Percentiles rank a stretch among this genome's conserved stretches.
Evolutionary conservation across 2,113 vertebrate species (phyloP).

Genomic region (Sterrhoptilus dennistouni): DNA sequence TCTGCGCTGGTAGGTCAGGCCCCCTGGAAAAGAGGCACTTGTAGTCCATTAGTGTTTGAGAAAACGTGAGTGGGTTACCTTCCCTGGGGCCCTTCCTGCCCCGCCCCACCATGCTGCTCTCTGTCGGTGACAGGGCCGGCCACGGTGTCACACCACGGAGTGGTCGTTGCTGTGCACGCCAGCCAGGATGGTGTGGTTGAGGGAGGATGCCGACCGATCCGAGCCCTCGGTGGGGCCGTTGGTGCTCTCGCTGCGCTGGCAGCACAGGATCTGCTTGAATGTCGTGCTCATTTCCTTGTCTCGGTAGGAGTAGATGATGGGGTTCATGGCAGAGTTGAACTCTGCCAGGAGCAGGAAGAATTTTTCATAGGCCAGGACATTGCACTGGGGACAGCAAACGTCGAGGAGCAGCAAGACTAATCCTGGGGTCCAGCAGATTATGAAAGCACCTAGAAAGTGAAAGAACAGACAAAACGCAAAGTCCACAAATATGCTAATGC

Average conservation of each 20-base stretch:
- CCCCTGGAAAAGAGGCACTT: slow-evolving; percentile 52
- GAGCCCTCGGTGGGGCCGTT: slow-evolving; percentile 90
- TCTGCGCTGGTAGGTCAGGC: neutral
- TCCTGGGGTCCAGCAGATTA: slow-evolving; percentile 97
- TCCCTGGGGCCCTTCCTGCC: neutral
- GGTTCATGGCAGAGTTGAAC: slow-evolving; percentile 99
- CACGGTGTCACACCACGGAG: slow-evolving; percentile 85
- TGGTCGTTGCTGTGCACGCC: slow-evolving; percentile 90
- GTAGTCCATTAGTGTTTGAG: slow-evolving; percentile 78
- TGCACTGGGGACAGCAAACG: slow-evolving; percentile 90
- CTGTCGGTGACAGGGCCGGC: neutral
- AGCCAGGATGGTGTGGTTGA: slow-evolving; percentile 93
- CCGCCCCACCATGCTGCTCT: neutral
- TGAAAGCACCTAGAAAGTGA: slow-evolving; percentile 87
- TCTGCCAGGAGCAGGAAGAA: slow-evolving; percentile 96
- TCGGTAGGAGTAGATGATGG: slow-evolving; percentile 98
- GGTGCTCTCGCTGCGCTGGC: slow-evolving; percentile 87
- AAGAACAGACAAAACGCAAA: neutral
- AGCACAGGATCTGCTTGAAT: slow-evolving; percentile 97
- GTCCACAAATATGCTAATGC: neutral
- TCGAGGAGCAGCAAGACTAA: slow-evolving; percentile 93
- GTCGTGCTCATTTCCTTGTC: slow-evolving; percentile 99
- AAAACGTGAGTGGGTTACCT: slow-evolving; percentile 42
- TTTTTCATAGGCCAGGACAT: slow-evolving; percentile 92
- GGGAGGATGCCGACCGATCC: slow-evolving; percentile 91